Evolutionary conservation across 2,113 vertebrate genomes (phyloP), one percentile per base, ranked within the genome.

Genomic region (Butorides virescens): DNA sequence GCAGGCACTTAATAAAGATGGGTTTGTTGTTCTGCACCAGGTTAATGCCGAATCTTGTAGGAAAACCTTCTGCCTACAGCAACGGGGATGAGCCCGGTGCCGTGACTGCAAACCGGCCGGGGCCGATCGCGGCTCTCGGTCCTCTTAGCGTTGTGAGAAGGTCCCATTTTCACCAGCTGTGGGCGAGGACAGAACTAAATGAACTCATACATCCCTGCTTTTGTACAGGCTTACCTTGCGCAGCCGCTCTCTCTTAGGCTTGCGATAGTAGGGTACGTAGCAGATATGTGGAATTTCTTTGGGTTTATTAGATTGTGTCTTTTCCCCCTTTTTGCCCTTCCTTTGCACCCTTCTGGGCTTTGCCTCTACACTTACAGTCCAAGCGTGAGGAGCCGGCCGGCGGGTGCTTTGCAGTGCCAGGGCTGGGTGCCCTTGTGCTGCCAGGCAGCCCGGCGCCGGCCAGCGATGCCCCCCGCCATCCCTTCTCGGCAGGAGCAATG

Each of bases 71-170:
- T 58, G 21, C 27, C 37, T 77, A 5, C 32, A 36, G 32, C 0
- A 13, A 9, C 0, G 1, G 23, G 46, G 42, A 30, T 2, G 15
- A 78, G 18, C 50, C 67, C 0, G 0, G 0, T 50, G 62, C 53
- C 50, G 50, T 36, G 44, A 44, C 20, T 55, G 65, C 76, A 74
- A 46, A 67, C 12, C 36, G 66, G 7, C 15, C 2, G 1, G 36
- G 46, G 13, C 30, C 77, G 46, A 46, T 37, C 61, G 61, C 7
- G 4, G 10, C 36, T 76, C 34, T n/a, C 62, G 7, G 34, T 74
- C 20, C 50, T 42, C 42, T 59, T 62, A 76, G 30, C 21, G 50
- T 12, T 37, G 21, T 63, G 47, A 56, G 50, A 52, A 50, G 30
- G 20, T 74, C 47, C 37, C 39, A 1, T 87, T 95, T 87, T 50